Evolutionary conservation across 1,140 invertebrate genomes (phyloP).

Genomic region (Helicoverpa armigera): DNA sequence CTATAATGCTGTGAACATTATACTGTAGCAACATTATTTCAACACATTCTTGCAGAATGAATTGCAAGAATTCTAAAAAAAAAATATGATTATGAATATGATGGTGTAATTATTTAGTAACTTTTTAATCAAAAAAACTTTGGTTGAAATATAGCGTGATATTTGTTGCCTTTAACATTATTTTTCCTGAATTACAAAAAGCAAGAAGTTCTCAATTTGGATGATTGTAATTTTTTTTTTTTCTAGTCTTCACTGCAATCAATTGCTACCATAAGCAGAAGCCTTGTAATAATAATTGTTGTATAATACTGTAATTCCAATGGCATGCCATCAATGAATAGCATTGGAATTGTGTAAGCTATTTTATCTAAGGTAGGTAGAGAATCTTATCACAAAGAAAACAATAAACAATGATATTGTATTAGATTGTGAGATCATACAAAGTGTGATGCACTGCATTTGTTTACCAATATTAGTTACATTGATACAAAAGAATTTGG

Average conservation of each 20-base stretch:
- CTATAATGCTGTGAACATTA: neutral
- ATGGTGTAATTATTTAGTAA: neutral
- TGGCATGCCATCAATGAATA: too few relatives aligned
- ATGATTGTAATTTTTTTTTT: neutral
- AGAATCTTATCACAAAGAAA: neutral
- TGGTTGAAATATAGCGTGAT: too few relatives aligned
- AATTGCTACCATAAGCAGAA: too few relatives aligned
- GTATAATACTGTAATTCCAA: too few relatives aligned
- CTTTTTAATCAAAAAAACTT: neutral
- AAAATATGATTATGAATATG: too few relatives aligned
- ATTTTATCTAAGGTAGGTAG: neutral
- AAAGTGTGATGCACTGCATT: neutral
- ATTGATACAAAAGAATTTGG: neutral
- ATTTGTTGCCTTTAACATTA: too few relatives aligned
- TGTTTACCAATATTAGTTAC: neutral
- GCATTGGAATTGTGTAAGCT: neutral
- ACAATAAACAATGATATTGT: slow-evolving; percentile 1
- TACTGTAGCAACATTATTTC: neutral
- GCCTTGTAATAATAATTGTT: too few relatives aligned
- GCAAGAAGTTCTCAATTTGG: neutral
- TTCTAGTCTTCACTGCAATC: neutral
- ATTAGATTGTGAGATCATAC: neutral
- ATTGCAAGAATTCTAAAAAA: too few relatives aligned
- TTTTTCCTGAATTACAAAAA: too few relatives aligned
- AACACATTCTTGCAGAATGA: too few relatives aligned